phyloP scores from a whole-genome alignment of 2,113 vertebrate genomes.

The Platanista minor region DNA sequence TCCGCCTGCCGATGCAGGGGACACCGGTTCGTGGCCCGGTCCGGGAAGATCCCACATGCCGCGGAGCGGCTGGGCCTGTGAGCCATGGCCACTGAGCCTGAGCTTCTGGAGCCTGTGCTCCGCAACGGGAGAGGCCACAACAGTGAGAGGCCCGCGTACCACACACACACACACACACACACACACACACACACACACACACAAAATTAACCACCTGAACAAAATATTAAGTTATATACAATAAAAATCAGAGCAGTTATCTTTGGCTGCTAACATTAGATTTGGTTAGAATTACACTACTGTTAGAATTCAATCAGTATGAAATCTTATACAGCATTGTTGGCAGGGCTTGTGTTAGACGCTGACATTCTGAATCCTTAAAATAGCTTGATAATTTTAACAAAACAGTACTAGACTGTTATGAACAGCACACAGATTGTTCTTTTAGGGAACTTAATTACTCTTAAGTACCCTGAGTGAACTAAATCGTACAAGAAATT shows the following conservation, averaged over 20 bases:
- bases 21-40: too few species aligned
- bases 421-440: neutral
- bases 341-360: neutral
- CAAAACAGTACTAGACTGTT: neutral
- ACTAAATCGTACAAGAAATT: conserved; percentile 3
- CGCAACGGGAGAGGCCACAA: too few species aligned
- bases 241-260: neutral
- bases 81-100: too few species aligned
- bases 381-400: neutral
- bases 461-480: neutral
- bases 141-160: too few species aligned
- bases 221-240: neutral
- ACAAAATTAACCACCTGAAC: neutral
- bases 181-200: too few species aligned
- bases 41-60: too few species aligned
- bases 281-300: neutral
- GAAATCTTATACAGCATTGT: neutral
- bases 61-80: too few species aligned
- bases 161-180: too few species aligned
- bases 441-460: neutral
- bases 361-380: neutral
- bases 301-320: neutral
- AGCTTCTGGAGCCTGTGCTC: too few species aligned
- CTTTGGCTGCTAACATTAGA: neutral
- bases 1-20: too few species aligned